phyloP scores from a whole-genome alignment of 2,888 invertebrate genomes.

The Mimachlamys varia region DNA sequence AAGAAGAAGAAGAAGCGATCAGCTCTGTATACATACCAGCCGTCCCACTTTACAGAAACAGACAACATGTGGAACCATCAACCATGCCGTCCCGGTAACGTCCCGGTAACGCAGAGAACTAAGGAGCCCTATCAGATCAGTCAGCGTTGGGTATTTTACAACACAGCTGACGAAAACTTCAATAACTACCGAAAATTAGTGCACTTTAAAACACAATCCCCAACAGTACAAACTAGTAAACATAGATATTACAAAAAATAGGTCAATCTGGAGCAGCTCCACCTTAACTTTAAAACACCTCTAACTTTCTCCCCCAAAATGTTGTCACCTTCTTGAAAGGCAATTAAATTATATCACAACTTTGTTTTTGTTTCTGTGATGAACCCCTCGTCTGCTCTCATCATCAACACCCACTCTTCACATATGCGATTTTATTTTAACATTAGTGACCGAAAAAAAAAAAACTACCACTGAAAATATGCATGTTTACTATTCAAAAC shows the following conservation, averaged over 20 bases:
- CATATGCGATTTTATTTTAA: too few relatives aligned
- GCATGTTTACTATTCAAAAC: too few relatives aligned
- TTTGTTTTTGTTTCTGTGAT: not conserved
- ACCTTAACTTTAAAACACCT: not conserved
- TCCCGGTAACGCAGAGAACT: not conserved
- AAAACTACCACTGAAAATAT: too few relatives aligned
- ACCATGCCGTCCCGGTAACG: too few relatives aligned
- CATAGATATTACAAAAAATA: not conserved
- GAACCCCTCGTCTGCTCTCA: not conserved
- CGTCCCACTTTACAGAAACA: not conserved
- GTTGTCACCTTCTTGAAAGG: not conserved
- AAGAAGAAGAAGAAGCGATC: not conserved
- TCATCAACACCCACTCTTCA: too few relatives aligned
- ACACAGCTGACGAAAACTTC: constrained; percentile 5
- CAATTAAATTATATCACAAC: not conserved
- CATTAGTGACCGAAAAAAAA: too few relatives aligned
- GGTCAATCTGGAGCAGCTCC: not conserved
- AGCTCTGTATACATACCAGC: constrained; percentile 15
- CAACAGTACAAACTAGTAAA: not conserved
- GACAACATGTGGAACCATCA: not conserved
- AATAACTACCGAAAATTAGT: not conserved
- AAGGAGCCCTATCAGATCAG: not conserved
- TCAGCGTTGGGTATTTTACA: not conserved
- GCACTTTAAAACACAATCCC: not conserved
- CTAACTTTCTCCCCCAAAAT: not conserved